A percentile compares a stretch with the other conserved stretches of the same genome.
Conservation (phyloP, 2,888 invertebrate genomes). For the Sphaeridia pumilis region DNA sequence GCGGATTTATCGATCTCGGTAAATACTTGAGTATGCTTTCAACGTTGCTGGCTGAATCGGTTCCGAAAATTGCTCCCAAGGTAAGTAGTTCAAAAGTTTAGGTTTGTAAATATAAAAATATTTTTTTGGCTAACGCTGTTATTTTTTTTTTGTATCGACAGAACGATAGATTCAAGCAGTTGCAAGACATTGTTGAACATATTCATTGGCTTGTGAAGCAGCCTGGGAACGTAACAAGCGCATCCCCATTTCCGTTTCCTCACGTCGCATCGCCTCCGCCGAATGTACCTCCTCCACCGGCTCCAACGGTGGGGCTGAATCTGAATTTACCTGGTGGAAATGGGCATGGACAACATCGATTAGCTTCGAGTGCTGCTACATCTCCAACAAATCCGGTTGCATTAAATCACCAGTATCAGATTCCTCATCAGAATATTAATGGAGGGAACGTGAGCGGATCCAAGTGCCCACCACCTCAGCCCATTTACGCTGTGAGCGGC, state of each 20-base stretch:
- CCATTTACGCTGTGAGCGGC: conserved; percentile 34
- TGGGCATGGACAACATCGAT: conserved; percentile 22
- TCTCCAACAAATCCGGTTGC: conserved; percentile 13
- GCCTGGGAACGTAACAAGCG: conserved; percentile 41
- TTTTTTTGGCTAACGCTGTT: too few species aligned
- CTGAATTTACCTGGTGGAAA: too few species aligned
- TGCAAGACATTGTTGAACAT: conserved; percentile 58
- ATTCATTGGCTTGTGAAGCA: conserved; percentile 49
- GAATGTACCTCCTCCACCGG: conserved; percentile 40
- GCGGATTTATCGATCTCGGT: conserved; percentile 79
- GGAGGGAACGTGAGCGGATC: not conserved
- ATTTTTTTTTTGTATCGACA: conserved; percentile 6
- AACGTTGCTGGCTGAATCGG: conserved; percentile 59
- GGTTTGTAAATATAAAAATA: too few species aligned
- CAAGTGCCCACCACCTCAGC: conserved; percentile 20
- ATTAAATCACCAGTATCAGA: conserved; percentile 35
- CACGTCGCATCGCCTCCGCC: conserved; percentile 32
- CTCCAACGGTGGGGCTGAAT: conserved; percentile 38
- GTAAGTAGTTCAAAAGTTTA: too few species aligned
- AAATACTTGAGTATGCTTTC: conserved; percentile 74
- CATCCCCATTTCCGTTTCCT: conserved; percentile 33
- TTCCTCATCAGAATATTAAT: conserved; percentile 19
- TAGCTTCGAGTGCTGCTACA: conserved; percentile 19
- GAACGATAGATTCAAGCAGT: conserved; percentile 44
- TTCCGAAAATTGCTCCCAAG: conserved; percentile 51